Percentiles rank a stretch among this genome's conserved stretches.
Evolutionary conservation across 2,113 vertebrate species (phyloP).

Genomic region (Alethe diademata): DNA sequence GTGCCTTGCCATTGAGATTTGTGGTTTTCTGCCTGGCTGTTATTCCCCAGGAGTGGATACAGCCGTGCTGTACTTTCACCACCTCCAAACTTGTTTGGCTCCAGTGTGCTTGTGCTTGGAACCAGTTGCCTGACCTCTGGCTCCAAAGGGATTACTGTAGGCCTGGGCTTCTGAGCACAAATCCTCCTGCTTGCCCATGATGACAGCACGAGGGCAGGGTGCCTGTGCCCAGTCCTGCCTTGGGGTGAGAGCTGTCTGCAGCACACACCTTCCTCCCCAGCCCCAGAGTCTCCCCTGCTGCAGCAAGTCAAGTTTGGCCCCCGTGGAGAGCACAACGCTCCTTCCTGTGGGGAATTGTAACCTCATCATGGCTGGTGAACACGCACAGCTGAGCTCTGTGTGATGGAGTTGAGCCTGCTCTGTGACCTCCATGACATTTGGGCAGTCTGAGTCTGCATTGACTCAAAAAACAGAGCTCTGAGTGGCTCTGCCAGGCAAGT

Average conservation of each 20-base stretch:
- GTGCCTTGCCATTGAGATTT: not conserved
- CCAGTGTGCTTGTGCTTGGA: not conserved
- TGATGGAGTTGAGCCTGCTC: not conserved
- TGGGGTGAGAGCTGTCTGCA: not conserved
- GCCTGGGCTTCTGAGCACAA: not conserved
- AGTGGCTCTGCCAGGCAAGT: not conserved
- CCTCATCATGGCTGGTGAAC: fast-evolving
- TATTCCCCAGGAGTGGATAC: not conserved
- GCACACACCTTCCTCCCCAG: not conserved
- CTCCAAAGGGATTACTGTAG: slow-evolving; percentile 46
- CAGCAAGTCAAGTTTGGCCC: fast-evolving
- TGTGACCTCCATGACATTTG: not conserved
- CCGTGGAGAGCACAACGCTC: not conserved
- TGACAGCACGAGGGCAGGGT: not conserved
- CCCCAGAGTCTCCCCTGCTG: not conserved
- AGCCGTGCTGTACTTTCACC: not conserved
- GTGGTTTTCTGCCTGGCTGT: not conserved
- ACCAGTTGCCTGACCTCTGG: slow-evolving; percentile 39
- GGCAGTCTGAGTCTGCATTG: not conserved
- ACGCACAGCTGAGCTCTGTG: not conserved
- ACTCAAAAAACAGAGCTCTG: not conserved
- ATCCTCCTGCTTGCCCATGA: slow-evolving; percentile 44
- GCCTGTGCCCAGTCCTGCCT: not conserved
- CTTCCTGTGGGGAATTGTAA: not conserved
- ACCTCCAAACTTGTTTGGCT: not conserved